Conservation (phyloP, 2,888 invertebrate genomes). For the Volucella zonaria region DNA sequence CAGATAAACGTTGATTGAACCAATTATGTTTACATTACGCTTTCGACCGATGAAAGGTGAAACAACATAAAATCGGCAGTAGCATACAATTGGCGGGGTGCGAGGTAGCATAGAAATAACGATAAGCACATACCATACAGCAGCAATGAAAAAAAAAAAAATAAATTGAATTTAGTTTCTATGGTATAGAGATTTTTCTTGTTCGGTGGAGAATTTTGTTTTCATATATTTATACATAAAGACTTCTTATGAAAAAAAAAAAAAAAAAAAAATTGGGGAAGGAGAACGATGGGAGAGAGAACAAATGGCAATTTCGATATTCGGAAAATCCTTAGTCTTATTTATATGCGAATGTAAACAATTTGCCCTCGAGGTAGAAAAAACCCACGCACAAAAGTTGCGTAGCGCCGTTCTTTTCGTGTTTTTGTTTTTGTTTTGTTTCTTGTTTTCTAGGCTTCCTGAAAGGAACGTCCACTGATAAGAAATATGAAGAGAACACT, state of each 20-base stretch:
- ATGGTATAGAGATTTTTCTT: background rate
- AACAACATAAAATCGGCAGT: conserved; percentile 52
- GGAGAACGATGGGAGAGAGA: background rate
- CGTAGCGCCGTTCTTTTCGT: background rate
- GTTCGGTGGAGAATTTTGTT: background rate
- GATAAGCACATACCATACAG: background rate
- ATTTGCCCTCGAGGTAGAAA: conserved; percentile 26
- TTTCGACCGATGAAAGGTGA: conserved; percentile 53
- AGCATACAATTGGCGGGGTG: background rate
- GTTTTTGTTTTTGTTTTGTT: background rate
- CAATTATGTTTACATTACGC: conserved; percentile 54
- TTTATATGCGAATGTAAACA: conserved; percentile 53
- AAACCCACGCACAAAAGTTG: conserved; percentile 28
- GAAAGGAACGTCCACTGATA: conserved; percentile 23
- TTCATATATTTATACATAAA: background rate
- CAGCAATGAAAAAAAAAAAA: background rate
- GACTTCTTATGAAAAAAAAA: background rate
- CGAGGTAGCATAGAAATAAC: background rate
- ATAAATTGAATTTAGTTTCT: background rate
- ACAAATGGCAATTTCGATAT: conserved; percentile 36
- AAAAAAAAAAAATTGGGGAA: background rate
- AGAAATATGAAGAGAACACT: background rate
- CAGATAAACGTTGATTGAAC: conserved; percentile 53
- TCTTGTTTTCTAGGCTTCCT: background rate
- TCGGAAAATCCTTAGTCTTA: conserved; percentile 25